A percentile compares a stretch with the other conserved stretches of the same genome.
Evolutionary conservation across 2,797 vertebrate species (phyloP).

Genomic region (Cygnus olor): DNA sequence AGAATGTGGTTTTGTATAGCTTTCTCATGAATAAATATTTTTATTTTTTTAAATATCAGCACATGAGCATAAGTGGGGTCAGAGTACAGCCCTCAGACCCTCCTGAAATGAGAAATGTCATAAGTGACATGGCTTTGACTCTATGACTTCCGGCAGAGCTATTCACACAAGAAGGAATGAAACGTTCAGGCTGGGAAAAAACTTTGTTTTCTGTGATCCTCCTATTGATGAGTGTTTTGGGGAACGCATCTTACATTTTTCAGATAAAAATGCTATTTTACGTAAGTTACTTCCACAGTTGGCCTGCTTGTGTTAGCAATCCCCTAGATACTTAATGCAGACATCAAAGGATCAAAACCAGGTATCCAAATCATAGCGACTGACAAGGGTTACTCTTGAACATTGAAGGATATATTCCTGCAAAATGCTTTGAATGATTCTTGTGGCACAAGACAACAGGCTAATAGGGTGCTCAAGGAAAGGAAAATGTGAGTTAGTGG

Average conservation of each 20-base stretch:
- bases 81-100: not conserved
- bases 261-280: not conserved
- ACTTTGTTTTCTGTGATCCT: not conserved
- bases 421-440: not conserved
- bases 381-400: not conserved
- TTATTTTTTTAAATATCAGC: not conserved
- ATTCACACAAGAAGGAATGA: not conserved
- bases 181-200: not conserved
- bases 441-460: rapidly evolving
- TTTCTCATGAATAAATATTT: no score
- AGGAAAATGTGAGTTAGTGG: not conserved
- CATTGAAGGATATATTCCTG: not conserved
- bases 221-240: not conserved
- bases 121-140: not conserved
- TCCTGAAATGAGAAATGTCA: not conserved
- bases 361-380: not conserved
- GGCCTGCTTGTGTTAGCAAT: not conserved
- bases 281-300: not conserved
- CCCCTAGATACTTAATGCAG: not conserved
- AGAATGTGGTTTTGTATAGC: not conserved
- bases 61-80: not conserved
- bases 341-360: not conserved
- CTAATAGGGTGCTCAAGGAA: not conserved
- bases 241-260: not conserved
- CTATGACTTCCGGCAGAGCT: not conserved